phyloP scores from a whole-genome alignment of 2,888 invertebrate genomes.

The Sturmia bella region DNA sequence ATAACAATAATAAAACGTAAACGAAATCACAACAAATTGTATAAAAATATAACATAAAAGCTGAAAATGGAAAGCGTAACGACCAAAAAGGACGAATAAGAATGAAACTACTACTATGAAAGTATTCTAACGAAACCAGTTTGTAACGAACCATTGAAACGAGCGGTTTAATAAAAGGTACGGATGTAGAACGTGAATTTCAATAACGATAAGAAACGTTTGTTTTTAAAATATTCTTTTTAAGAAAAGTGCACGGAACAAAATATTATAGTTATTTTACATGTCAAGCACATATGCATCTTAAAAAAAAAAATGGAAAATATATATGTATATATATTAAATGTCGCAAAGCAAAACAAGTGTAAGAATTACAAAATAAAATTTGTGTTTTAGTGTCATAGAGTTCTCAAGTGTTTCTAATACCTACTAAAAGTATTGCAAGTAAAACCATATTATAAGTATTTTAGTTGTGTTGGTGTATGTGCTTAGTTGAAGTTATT shows the following conservation, averaged over 20 bases:
- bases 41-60: slow-evolving; percentile 41
- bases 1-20: slow-evolving; percentile 63
- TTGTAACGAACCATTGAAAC: slow-evolving; percentile 79
- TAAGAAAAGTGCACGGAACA: neutral
- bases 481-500: slow-evolving; percentile 5
- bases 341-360: neutral
- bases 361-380: slow-evolving; percentile 2
- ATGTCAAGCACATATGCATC: neutral
- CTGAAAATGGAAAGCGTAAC: slow-evolving; percentile 59
- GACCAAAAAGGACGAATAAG: slow-evolving; percentile 66
- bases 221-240: slow-evolving; percentile 26
- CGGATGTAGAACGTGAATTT: slow-evolving; percentile 56
- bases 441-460: slow-evolving; percentile 59
- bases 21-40: slow-evolving; percentile 69
- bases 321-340: neutral
- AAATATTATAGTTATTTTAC: neutral
- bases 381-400: neutral
- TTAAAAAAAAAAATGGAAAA: neutral
- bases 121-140: slow-evolving; percentile 74
- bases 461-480: neutral
- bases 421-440: slow-evolving; percentile 55
- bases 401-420: neutral
- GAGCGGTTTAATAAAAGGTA: slow-evolving; percentile 74
- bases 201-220: slow-evolving; percentile 44
- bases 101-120: slow-evolving; percentile 68